Conservation (phyloP, 2,113 vertebrate species). For the Myodes glareolus region DNA sequence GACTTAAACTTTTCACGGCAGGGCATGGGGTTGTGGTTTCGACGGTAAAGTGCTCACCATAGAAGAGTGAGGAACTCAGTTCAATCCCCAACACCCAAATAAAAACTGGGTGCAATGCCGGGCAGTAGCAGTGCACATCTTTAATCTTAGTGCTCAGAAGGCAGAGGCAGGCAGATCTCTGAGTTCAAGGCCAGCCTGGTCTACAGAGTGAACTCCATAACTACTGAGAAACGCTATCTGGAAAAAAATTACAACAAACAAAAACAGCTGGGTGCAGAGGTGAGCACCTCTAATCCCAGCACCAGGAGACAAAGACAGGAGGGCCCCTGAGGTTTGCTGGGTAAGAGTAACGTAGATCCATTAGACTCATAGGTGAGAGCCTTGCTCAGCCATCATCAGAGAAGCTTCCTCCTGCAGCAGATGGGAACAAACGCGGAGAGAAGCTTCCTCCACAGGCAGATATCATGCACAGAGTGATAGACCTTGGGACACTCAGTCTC, state of each 20-base stretch:
- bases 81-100: not conserved
- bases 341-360: not conserved
- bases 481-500: not conserved
- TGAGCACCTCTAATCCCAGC: too few species aligned
- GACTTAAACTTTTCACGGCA: not conserved
- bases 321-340: not conserved
- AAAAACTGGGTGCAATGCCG: too few species aligned
- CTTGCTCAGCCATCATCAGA: not conserved
- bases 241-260: too few species aligned
- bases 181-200: too few species aligned
- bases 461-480: not conserved
- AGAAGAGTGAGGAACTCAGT: too few species aligned
- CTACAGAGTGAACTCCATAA: too few species aligned
- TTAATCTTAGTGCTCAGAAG: too few species aligned
- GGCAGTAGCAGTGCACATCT: too few species aligned
- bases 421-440: not conserved
- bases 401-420: not conserved
- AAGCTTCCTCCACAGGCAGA: not conserved
- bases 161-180: too few species aligned
- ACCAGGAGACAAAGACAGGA: not conserved
- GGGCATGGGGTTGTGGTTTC: too few species aligned
- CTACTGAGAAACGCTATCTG: too few species aligned
- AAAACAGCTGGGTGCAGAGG: not conserved
- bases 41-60: not conserved
- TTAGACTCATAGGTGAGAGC: not conserved